These are phyloP conservation scores for Gila orcuttii DNA, from an alignment of 2,113 vertebrate species.

Conservation along the genomic window DNA sequence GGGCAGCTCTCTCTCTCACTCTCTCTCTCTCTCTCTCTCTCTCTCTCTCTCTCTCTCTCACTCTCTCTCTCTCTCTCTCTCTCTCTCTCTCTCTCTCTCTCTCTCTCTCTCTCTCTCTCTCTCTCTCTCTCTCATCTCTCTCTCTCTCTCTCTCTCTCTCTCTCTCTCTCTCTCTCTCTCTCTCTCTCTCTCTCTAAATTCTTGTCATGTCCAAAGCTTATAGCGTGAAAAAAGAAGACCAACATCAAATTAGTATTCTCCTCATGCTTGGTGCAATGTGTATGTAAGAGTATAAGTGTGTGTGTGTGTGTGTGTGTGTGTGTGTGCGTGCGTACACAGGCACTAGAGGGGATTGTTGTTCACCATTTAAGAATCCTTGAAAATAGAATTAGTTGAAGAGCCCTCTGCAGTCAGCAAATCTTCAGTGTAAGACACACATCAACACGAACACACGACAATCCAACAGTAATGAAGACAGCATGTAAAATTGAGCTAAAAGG, in stretches of 20 bases:
- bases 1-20: not conserved
- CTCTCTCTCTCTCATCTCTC: not conserved
- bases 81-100: not conserved
- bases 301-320: not conserved
- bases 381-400: constrained; percentile 23
- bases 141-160: constrained; percentile 1
- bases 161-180: not conserved
- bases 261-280: not conserved
- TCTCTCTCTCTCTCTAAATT: not conserved
- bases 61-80: constrained; percentile 6
- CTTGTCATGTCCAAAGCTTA: constrained; percentile 51
- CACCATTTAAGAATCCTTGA: constrained; percentile 21
- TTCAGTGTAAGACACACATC: constrained; percentile 1
- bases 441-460: not conserved
- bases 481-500: not conserved
- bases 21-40: not conserved
- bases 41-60: not conserved
- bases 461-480: not conserved
- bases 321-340: not conserved
- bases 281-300: not conserved
- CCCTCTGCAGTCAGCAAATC: constrained; percentile 44
- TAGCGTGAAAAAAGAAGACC: constrained; percentile 19
- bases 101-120: not conserved
- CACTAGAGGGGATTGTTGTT: not conserved
- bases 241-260: constrained; percentile 50